Evolutionary conservation across 2,888 invertebrate genomes (phyloP).

Genomic region (Oxyscelio sp.): DNA sequence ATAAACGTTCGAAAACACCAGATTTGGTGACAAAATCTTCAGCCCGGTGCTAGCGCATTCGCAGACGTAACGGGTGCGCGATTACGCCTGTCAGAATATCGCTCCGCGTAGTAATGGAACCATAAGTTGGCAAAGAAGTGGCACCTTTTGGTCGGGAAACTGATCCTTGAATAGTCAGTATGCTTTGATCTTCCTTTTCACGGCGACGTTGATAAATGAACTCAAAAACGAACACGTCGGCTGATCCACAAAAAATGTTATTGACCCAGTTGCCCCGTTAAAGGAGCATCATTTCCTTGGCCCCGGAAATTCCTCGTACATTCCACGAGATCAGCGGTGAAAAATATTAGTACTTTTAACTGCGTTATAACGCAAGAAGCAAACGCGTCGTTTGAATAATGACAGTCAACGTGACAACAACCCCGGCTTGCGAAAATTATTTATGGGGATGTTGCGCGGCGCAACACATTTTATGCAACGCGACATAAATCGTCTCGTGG

Average conservation of each 20-base stretch:
- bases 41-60: too few species aligned
- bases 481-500: constrained; percentile 51
- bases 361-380: constrained; percentile 23
- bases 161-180: constrained; percentile 40
- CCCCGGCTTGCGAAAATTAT: constrained; percentile 51
- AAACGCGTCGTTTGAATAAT: constrained; percentile 60
- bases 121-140: constrained; percentile 50
- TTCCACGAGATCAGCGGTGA: constrained; percentile 29
- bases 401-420: constrained; percentile 38
- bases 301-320: constrained; percentile 21
- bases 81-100: constrained; percentile 36
- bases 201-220: constrained; percentile 66
- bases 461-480: constrained; percentile 53
- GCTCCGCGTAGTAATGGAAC: constrained; percentile 40
- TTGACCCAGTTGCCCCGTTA: constrained; percentile 55
- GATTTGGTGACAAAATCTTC: not conserved
- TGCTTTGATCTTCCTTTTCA: constrained; percentile 52
- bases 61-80: constrained; percentile 1
- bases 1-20: not conserved
- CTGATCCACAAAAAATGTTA: constrained; percentile 55
- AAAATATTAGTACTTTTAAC: constrained; percentile 24
- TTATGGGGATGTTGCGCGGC: constrained; percentile 60
- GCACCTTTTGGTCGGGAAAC: constrained; percentile 38
- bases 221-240: constrained; percentile 45
- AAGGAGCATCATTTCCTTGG: constrained; percentile 50